A percentile compares a stretch with the other conserved stretches of the same genome.
These are phyloP conservation scores for Steinernema hermaphroditum DNA, from an alignment of 2,888 invertebrate genomes.

Conservation along the genomic window DNA sequence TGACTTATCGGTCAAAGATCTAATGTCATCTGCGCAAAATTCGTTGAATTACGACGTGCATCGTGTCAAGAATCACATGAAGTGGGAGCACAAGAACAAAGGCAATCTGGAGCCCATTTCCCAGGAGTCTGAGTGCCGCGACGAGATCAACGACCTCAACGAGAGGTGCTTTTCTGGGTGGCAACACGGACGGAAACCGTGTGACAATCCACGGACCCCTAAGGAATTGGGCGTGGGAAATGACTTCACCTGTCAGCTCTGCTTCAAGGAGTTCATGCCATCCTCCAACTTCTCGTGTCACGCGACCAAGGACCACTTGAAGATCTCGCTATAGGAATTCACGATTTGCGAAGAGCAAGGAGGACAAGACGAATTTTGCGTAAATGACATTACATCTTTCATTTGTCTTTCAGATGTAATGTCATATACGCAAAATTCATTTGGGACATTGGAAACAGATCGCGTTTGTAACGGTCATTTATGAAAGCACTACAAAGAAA, in stretches of 20 bases:
- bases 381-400: no score
- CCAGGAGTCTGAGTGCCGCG: slow-evolving; percentile 48
- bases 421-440: no score
- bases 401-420: no score
- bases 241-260: slow-evolving; percentile 40
- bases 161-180: slow-evolving; percentile 60
- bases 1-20: no score
- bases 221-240: background rate
- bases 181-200: slow-evolving; percentile 43
- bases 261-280: slow-evolving; percentile 50
- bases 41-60: slow-evolving; percentile 46
- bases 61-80: slow-evolving; percentile 54
- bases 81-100: slow-evolving; percentile 53
- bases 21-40: no score
- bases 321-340: slow-evolving; percentile 54
- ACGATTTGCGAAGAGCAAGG: slow-evolving; percentile 49
- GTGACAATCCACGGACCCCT: background rate
- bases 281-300: slow-evolving; percentile 52
- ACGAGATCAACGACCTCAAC: slow-evolving; percentile 51
- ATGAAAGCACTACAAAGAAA: no score
- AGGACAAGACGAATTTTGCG: slow-evolving; percentile 46
- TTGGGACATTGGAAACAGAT: no score
- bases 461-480: no score
- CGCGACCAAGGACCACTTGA: slow-evolving; percentile 64
- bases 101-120: slow-evolving; percentile 49